These are phyloP conservation scores for Balaenoptera acutorostrata DNA, from an alignment of 2,113 vertebrate species.

Conservation along the genomic window DNA sequence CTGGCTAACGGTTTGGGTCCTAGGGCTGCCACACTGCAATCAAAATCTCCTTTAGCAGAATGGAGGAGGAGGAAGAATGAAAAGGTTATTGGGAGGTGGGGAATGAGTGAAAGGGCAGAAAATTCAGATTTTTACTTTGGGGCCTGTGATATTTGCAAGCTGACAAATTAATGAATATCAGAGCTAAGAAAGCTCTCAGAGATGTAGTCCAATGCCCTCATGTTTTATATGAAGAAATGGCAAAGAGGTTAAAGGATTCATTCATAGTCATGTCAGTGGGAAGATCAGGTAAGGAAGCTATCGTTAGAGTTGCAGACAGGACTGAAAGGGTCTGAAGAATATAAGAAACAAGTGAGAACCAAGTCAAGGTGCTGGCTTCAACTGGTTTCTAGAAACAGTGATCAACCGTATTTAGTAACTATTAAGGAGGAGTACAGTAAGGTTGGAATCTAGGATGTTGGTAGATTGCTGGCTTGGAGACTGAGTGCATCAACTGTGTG, in stretches of 20 bases:
- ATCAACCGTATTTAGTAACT: neutral
- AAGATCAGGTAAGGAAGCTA: neutral
- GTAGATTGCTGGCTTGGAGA: neutral
- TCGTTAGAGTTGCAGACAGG: neutral
- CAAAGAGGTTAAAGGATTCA: neutral
- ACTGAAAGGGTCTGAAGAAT: neutral
- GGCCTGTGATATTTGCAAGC: neutral
- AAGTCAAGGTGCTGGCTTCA: neutral
- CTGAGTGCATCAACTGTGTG: neutral
- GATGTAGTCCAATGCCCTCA: neutral
- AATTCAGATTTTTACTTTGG: neutral
- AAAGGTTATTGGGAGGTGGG: neutral
- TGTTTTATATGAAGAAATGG: neutral
- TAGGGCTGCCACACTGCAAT: neutral
- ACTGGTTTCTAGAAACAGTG: neutral
- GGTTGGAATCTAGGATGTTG: neutral
- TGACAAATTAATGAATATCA: neutral
- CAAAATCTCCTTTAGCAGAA: slow-evolving; percentile 7
- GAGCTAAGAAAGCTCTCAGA: neutral
- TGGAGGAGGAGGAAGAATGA: neutral
- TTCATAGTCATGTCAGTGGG: rapidly evolving
- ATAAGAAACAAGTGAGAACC: neutral
- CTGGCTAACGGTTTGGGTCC: slow-evolving; percentile 34
- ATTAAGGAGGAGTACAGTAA: neutral
- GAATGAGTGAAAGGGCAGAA: neutral